Evolutionary conservation across 2,113 vertebrate species (phyloP).

Genomic region (Verasper variegatus): DNA sequence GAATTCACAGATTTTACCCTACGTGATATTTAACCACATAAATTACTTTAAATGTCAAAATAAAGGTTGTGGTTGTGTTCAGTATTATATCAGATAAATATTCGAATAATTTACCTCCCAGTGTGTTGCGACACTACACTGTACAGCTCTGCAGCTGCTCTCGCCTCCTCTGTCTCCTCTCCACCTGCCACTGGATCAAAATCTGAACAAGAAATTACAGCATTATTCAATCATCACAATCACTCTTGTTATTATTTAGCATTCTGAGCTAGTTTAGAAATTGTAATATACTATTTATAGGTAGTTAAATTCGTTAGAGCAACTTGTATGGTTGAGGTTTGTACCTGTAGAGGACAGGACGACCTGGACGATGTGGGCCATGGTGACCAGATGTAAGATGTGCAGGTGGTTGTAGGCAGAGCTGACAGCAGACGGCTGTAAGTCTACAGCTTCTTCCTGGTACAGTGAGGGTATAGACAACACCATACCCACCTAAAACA

Average conservation of each 20-base stretch:
- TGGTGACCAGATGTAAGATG: conserved; percentile 93
- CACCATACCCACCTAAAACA: conserved; percentile 88
- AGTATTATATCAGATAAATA: not conserved
- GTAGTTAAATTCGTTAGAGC: not conserved
- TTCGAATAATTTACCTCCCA: conserved; percentile 80
- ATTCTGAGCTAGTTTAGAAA: not conserved
- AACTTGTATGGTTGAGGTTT: not conserved
- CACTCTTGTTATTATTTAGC: not conserved
- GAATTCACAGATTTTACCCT: too few species aligned
- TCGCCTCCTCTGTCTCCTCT: conserved; percentile 87
- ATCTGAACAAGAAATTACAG: conserved; percentile 71
- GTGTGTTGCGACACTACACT: conserved; percentile 83
- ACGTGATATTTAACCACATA: too few species aligned
- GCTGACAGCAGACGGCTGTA: conserved; percentile 92
- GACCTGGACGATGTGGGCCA: conserved; percentile 93
- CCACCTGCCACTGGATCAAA: conserved; percentile 70
- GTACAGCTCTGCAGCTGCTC: conserved; percentile 85
- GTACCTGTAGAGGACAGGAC: conserved; percentile 85
- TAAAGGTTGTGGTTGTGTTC: not conserved
- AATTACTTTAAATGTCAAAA: not conserved
- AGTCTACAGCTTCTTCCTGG: conserved; percentile 91
- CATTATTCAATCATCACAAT: not conserved
- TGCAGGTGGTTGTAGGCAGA: conserved; percentile 94
- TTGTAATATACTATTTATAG: too few species aligned
- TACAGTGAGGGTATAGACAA: conserved; percentile 93